Percentiles rank a stretch among this genome's conserved stretches.
Evolutionary conservation across 2,888 invertebrate species (phyloP).

Genomic region (Zygaena filipendulae): DNA sequence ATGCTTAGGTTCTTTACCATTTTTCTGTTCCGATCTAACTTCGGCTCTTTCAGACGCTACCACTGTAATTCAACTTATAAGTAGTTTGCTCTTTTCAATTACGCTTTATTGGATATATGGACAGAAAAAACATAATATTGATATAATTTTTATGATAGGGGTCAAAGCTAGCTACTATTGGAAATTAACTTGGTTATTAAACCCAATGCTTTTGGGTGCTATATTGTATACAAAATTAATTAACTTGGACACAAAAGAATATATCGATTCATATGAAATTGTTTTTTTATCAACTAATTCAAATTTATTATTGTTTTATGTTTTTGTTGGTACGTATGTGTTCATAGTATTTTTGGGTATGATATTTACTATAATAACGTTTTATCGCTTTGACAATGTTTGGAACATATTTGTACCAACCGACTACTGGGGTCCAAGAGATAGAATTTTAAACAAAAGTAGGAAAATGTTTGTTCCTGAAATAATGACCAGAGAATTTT

Average conservation of each 20-base stretch:
- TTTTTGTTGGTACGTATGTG: conserved; percentile 28
- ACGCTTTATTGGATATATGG: conserved; percentile 53
- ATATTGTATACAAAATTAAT: conserved; percentile 25
- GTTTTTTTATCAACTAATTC: conserved; percentile 17
- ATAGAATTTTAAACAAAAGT: conserved; percentile 41
- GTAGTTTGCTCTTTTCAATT: conserved; percentile 37
- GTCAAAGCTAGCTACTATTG: conserved; percentile 47
- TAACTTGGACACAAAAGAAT: conserved; percentile 19
- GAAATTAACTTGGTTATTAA: conserved; percentile 41
- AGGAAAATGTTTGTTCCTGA: conserved; percentile 58
- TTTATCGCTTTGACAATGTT: conserved; percentile 20
- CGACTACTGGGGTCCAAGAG: conserved; percentile 45
- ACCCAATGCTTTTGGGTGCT: conserved; percentile 30
- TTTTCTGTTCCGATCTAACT: conserved; percentile 44
- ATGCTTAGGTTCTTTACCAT: conserved; percentile 33
- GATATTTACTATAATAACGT: conserved; percentile 24
- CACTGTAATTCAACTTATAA: conserved; percentile 37
- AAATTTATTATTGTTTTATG: conserved; percentile 29
- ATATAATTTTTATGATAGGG: conserved; percentile 58
- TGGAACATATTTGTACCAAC: conserved; percentile 25
- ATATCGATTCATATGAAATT: conserved; percentile 25
- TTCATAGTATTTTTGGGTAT: conserved; percentile 29
- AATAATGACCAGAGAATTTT: conserved; percentile 60
- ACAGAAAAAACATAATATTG: conserved; percentile 39
- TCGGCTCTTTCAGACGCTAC: conserved; percentile 30